These are phyloP conservation scores for Heteropelma amictum DNA, from an alignment of 2,888 invertebrate species.

Conservation along the genomic window DNA sequence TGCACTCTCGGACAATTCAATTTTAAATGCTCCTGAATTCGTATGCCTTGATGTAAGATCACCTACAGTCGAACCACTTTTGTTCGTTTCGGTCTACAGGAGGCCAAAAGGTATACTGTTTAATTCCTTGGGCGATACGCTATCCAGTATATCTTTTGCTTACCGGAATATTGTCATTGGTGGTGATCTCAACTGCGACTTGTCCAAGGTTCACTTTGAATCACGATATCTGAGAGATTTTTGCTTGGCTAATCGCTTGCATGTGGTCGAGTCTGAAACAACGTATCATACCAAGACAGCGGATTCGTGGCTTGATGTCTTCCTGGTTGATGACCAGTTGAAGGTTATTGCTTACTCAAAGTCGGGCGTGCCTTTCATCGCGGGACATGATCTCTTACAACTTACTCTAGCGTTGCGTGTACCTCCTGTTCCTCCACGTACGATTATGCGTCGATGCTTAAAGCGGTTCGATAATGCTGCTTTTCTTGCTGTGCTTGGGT, in stretches of 20 bases:
- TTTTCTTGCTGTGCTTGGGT: neutral
- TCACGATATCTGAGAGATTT: neutral
- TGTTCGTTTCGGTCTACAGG: constrained; percentile 2
- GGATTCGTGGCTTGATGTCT: constrained; percentile 3
- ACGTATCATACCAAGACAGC: neutral
- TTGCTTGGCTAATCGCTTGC: neutral
- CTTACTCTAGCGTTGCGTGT: neutral
- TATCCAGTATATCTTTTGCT: neutral
- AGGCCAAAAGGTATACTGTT: constrained; percentile 10
- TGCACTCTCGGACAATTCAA: neutral
- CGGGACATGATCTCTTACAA: constrained; percentile 20
- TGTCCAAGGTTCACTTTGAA: neutral
- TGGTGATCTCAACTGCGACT: constrained; percentile 20
- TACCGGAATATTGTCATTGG: constrained; percentile 16
- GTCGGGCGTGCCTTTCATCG: constrained; percentile 5
- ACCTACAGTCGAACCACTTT: neutral
- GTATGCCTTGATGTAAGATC: neutral
- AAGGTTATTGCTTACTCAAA: neutral
- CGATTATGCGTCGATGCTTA: neutral
- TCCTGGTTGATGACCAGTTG: neutral
- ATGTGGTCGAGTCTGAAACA: neutral
- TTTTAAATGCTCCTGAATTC: constrained; percentile 25
- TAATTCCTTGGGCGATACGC: neutral
- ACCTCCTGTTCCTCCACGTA: neutral
- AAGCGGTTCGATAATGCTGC: neutral